Conservation (phyloP, 2,888 invertebrate species). For the Gymnocheta viridis region DNA sequence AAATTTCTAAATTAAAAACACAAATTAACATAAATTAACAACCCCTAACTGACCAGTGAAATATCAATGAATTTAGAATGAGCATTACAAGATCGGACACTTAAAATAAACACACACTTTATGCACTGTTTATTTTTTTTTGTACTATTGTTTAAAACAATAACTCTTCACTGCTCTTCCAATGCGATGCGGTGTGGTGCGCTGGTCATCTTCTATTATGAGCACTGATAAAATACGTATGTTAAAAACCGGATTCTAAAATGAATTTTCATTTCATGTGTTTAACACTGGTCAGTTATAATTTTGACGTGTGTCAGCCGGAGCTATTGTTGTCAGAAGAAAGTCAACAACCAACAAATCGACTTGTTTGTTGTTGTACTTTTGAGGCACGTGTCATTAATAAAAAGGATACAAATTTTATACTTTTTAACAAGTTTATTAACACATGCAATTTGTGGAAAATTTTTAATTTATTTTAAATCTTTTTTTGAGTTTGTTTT, state of each 20-base stretch:
- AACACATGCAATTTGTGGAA: slow-evolving; percentile 53
- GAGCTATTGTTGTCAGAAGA: slow-evolving; percentile 18
- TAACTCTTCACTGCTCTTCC: neutral
- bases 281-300: slow-evolving; percentile 53
- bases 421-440: slow-evolving; percentile 64
- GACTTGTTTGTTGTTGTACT: slow-evolving; percentile 27
- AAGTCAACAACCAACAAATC: slow-evolving; percentile 40
- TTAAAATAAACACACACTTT: slow-evolving; percentile 17
- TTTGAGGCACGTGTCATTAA: slow-evolving; percentile 52
- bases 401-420: slow-evolving; percentile 28
- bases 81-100: slow-evolving; percentile 46
- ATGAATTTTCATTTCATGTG: slow-evolving; percentile 5
- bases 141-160: slow-evolving; percentile 2
- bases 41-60: slow-evolving; percentile 26
- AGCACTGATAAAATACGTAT: neutral
- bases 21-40: too few species aligned
- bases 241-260: slow-evolving; percentile 31
- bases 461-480: slow-evolving; percentile 25
- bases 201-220: slow-evolving; percentile 16
- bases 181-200: neutral
- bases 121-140: neutral
- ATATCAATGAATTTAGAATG: neutral
- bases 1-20: too few species aligned
- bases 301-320: slow-evolving; percentile 1
- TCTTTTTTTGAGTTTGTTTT: slow-evolving; percentile 11